Evolutionary conservation across 2,797 vertebrate species (phyloP).

Genomic region (Pantherophis alleghaniensis): DNA sequence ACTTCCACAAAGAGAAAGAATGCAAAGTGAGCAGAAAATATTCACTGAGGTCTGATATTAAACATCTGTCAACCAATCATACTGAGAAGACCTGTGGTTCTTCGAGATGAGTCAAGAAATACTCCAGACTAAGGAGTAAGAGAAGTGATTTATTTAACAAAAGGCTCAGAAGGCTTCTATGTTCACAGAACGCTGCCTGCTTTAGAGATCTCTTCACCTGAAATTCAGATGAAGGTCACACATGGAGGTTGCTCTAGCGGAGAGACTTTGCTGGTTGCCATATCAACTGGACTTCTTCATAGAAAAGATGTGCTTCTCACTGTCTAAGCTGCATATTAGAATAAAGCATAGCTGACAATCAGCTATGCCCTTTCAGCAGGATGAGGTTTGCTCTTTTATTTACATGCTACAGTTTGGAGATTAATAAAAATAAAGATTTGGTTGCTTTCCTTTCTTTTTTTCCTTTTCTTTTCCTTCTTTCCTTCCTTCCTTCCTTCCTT

Average conservation of each 20-base stretch:
- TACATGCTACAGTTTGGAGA: slow-evolving; percentile 21
- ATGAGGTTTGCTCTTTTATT: slow-evolving; percentile 50
- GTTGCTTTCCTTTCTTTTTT: not conserved
- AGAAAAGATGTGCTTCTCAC: slow-evolving; percentile 18
- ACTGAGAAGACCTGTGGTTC: slow-evolving; percentile 6
- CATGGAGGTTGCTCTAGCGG: slow-evolving; percentile 28
- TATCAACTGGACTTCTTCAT: slow-evolving; percentile 21
- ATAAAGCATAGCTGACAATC: slow-evolving; percentile 14
- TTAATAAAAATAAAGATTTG: slow-evolving; percentile 39
- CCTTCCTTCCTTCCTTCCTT: not conserved
- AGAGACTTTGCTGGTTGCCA: slow-evolving; percentile 25
- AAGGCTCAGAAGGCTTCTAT: not conserved
- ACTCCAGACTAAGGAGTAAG: not conserved
- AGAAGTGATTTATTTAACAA: slow-evolving; percentile 21
- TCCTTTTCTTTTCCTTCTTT: not conserved
- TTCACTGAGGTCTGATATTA: not conserved
- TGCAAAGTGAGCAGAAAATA: not conserved
- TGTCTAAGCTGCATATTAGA: slow-evolving; percentile 3
- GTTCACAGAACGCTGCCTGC: slow-evolving; percentile 37
- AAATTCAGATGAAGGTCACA: slow-evolving; percentile 40
- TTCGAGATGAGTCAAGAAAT: slow-evolving; percentile 15
- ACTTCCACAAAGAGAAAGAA: not conserved
- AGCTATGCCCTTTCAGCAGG: slow-evolving; percentile 35
- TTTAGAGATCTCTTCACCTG: slow-evolving; percentile 35
- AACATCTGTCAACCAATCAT: not conserved